phyloP scores from a whole-genome alignment of 2,888 invertebrate species.

The Panzeria rudis region DNA sequence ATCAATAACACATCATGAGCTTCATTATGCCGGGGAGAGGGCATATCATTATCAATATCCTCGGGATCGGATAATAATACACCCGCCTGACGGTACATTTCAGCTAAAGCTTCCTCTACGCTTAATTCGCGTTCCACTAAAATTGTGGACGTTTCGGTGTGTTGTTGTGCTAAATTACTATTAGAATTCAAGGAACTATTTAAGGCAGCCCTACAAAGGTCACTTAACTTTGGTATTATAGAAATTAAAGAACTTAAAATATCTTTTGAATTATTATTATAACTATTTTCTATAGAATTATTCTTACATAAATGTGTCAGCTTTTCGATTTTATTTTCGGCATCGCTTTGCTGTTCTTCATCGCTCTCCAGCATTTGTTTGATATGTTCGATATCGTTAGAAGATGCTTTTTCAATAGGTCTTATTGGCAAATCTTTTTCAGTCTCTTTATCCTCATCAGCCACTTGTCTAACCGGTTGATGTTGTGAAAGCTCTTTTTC shows the following conservation, averaged over 20 bases:
- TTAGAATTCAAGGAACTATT: slow-evolving; percentile 81
- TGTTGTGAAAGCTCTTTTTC: slow-evolving; percentile 79
- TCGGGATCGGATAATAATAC: slow-evolving; percentile 78
- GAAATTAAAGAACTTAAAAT: slow-evolving; percentile 56
- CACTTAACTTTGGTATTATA: slow-evolving; percentile 83
- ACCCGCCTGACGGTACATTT: slow-evolving; percentile 81
- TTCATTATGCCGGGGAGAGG: slow-evolving; percentile 48
- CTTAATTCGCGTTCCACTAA: slow-evolving; percentile 77
- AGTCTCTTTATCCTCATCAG: slow-evolving; percentile 29
- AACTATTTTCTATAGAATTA: slow-evolving; percentile 56
- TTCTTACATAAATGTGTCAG: slow-evolving; percentile 28
- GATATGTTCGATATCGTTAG: slow-evolving; percentile 78
- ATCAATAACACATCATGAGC: slow-evolving; percentile 81
- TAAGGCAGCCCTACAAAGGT: slow-evolving; percentile 84
- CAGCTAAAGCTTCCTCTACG: slow-evolving; percentile 81
- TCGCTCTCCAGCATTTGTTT: slow-evolving; percentile 80
- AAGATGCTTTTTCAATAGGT: slow-evolving; percentile 49
- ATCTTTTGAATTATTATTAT: slow-evolving; percentile 54
- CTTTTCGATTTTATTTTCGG: slow-evolving; percentile 1
- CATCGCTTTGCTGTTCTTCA: slow-evolving; percentile 74
- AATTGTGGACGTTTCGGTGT: slow-evolving; percentile 28
- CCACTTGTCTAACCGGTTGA: neutral
- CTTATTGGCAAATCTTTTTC: slow-evolving; percentile 26
- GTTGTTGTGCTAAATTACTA: slow-evolving; percentile 51
- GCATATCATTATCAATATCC: slow-evolving; percentile 73